Evolutionary conservation across 2,888 invertebrate species (phyloP), one percentile per base, ranked within the genome.

Genomic region (Stenichneumon culpator): DNA sequence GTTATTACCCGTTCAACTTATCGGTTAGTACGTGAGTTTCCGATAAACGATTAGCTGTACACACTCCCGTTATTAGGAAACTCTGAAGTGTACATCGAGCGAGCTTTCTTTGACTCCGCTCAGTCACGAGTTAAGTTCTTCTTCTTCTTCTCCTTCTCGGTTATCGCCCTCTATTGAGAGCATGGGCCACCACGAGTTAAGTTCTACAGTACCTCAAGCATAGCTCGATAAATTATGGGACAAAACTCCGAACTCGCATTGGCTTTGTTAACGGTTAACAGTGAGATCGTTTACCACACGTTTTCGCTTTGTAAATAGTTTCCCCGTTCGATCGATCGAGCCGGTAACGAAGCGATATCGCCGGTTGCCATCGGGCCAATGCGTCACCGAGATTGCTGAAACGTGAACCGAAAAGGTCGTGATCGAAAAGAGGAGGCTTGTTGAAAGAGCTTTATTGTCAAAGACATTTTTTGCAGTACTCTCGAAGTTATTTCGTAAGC

Each of bases 31-130:
- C n/a, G 16, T 28, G 60, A 60, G 60, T 73, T 57, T 25, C 9
- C 25, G 60, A 44, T 73, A 22, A 63, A 9, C 47, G 39, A 73
- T 73, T 39, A 57, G 60, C 9, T 60, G 9, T 47, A 14, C n/a
- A 32, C 36, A 28, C 32, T 16, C 6, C 63, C 7, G 16, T 16
- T 63, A 28, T 63, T 63, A 28, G 63, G 63, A 63, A 63, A 63
- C 63, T 63, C 16, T 0, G 63, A 6, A 32, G 28, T 63, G 28
- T 11, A 57, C 57, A 14, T 32, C 63, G 32, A 32, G 28, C 63
- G 63, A 32, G 63, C 63, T 28, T 63, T 63, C 28, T 63, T 63
- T n/a, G 32, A 28, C 16, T 63, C 7, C 32, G 28, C 63, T 63
- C 6, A 16, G 63, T 63, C 63, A 63, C 16, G 28, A 63, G 16